Base-by-base conservation (phyloP, 53 echinoderm and acorn worm species). In the Apostichopus leukothele region DNA sequence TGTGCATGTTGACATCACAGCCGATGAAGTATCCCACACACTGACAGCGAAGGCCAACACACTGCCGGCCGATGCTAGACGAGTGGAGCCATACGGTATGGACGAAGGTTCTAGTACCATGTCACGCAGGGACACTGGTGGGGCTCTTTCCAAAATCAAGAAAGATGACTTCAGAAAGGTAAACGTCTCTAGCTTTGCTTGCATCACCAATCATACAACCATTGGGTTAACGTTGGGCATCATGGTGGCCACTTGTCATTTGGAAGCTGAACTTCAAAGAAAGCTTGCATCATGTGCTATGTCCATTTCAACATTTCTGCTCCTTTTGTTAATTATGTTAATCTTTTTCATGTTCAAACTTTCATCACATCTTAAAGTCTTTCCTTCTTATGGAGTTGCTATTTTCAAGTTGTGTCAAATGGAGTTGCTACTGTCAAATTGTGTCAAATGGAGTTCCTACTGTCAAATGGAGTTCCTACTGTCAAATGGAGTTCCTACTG, bases 101-200 rank as follows among this genome's bases (percentile, higher is more conserved):
- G 81, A 23, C 3, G 12, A 55, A 53, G 7, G 6, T 12, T 80
- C 55, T 52, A 18, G 9, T 10, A 50, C 81, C 21, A 20, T 55
- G 19, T 81, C 81, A 1, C 54, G 55, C n/a, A 81, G 81, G 81
- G 55, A 54, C 21, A 81, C 54, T 5, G 59, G 81, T 54, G 81
- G 81, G 21, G 55, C 81, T 59, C 16, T 81, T 21, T 54, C 81
- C 10, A 81, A 59, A 81, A 54, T 81, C 55, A 54, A 81, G 54
- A 81, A 23, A 52, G 81, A 81, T 55, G 81, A 81, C 81, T 81
- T 81, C 60, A 81, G 19, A 81, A 81, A 81, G 81, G 81, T 81
- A 81, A 81, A 81, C 1, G 54, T 12, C 18, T 81, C 16, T 71
- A 19, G 71, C 20, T 71, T 71, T 71, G 20, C 6, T 19, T 13